Evolutionary conservation across 2,113 vertebrate species (phyloP), one percentile per base, ranked within the genome.

Genomic region (Mugil cephalus): DNA sequence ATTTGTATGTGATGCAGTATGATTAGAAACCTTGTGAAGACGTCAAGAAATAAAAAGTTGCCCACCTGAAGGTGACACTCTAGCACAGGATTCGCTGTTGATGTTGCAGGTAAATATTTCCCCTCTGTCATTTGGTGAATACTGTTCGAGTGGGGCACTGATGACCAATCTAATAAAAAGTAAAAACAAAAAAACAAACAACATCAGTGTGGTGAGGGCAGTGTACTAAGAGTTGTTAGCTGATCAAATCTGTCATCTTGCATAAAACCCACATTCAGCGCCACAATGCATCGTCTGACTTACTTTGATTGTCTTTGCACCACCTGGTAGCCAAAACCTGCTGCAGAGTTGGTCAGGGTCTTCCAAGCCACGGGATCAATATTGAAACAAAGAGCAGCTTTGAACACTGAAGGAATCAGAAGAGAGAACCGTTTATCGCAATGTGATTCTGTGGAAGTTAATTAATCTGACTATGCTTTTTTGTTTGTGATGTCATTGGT

Each of bases 271-370:
- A 35, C n/a, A n/a, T n/a, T n/a, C n/a, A n/a, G n/a, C n/a, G n/a
- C n/a, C n/a, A n/a, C 18, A 52, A 68, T 13, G 1, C 9, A 2
- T 58, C 6, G 1, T 59, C 7, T 15, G 15, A 83, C 88, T 88
- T 67, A 91, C 89, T 78, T 53, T 2, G 4, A 1, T 13, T 0
- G 3, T 74, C 73, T 80, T 73, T 93, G 92, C 55, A 92, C 87
- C 51, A 94, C 89, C 72, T 91, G 86, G 77, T 94, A 91, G 35
- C 93, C 93, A 74, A 94, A 94, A 38, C 89, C 82, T 52, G 45
- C 39, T 39, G 70, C 79, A 30, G 10, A 0, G 1, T 59, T 9
- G 0, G 0, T 74, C 24, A 92, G 50, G 1, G 19, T 8, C 50
- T 45, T 90, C 93, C 93, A 94, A 34, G 87, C 40, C 11, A 36